A percentile compares a stretch with the other conserved stretches of the same genome.
These are phyloP conservation scores for Pongo pygmaeus DNA, from an alignment of 2,113 vertebrate genomes.

Conservation along the genomic window DNA sequence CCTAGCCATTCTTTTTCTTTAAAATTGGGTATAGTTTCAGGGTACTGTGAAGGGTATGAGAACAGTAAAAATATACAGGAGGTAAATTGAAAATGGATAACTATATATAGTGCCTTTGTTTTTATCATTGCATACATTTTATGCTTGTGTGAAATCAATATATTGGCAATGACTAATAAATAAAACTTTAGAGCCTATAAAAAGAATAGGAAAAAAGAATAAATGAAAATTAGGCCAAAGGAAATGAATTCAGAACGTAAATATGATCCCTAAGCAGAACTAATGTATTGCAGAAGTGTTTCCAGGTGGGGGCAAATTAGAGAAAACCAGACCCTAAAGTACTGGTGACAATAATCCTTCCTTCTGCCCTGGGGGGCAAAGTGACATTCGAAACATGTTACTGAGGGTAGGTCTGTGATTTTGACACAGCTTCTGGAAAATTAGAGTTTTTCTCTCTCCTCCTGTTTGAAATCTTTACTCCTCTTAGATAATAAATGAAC, in stretches of 20 bases:
- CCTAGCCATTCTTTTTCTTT: not conserved
- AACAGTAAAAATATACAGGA: not conserved
- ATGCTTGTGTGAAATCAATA: not conserved
- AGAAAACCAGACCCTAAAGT: not conserved
- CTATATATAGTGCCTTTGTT: not conserved
- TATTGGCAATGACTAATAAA: not conserved
- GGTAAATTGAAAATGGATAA: not conserved
- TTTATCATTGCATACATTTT: not conserved
- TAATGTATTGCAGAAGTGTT: not conserved
- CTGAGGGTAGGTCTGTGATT: not conserved
- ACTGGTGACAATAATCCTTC: not conserved
- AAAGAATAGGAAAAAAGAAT: not conserved
- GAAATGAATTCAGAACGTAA: not conserved
- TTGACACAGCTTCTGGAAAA: not conserved
- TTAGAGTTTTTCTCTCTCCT: not conserved
- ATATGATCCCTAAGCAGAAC: not conserved
- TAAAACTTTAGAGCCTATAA: not conserved
- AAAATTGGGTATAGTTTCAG: not conserved
- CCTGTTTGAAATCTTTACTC: not conserved
- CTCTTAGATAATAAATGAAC: not conserved
- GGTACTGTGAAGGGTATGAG: not conserved
- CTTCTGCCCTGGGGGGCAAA: not conserved
- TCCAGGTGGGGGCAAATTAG: not conserved
- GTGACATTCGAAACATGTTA: accelerated
- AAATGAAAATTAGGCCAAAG: not conserved